Evolutionary conservation across 2,113 vertebrate species (phyloP), one percentile per base, ranked within the genome.

Genomic region (Limanda limanda): DNA sequence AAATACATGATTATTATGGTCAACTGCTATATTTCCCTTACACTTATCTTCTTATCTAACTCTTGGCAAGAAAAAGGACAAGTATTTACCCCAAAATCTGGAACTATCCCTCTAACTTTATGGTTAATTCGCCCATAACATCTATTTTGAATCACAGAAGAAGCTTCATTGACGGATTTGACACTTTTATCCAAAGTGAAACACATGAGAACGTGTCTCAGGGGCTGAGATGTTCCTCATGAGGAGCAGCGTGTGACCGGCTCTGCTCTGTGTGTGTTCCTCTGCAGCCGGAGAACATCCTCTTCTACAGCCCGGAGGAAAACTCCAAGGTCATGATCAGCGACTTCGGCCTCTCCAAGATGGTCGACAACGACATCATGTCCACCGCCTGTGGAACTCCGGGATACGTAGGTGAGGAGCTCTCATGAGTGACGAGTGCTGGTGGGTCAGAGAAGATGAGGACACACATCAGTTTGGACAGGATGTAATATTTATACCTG

Each of bases 291-390:
- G 98, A 99, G 92, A 99, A 99, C 91, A 94, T 99, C 61, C 92
- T 99, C 8, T 99, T 98, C 90, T 96, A 96, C 82, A 97, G 96
- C 45, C 91, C 95, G 0, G 98, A 98, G 0, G 96, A 99, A 74
- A 94, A 97, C 85, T 97, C 98, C 63, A 99, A 98, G 85, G 97
- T 99, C 90, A 99, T 99, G 98, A 96, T 99, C 90, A 99, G 97
- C 0, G 98, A 99, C 76, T 99, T 99, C 0, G 98, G 98, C 40
- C 92, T 98, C 63, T 99, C 98, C 0, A 99, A 99, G 88, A 97
- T 98, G 95, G 95, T 96, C 6, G 96, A 99, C 83, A 96, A 90
- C 0, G 97, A 95, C 9, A 93, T 98, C 89, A 99, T 99, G 98
- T 98, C 98, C 27, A 99, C 98, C 0, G 97, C 98, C 65, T 99